Evolutionary conservation across 2,113 vertebrate genomes (phyloP).

Genomic region (Panthera leo): DNA sequence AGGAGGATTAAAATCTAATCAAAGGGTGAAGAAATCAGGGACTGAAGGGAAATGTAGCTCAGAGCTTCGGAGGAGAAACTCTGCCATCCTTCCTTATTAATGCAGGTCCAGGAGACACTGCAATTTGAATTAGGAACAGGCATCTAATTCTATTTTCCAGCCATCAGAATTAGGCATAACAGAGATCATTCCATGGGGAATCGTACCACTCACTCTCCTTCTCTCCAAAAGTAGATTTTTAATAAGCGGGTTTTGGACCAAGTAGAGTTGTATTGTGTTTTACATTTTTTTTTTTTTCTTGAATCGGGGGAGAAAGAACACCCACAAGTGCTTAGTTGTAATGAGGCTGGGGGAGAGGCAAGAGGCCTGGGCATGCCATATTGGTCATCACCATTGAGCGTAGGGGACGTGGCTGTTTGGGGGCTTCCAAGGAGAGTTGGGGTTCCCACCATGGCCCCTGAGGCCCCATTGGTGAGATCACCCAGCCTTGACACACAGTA

Average conservation of each 20-base stretch:
- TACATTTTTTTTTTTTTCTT: conserved; percentile 45
- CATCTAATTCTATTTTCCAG: conserved; percentile 74
- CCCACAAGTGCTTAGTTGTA: background rate
- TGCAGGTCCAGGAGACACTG: conserved; percentile 9
- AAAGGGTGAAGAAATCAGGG: conserved; percentile 41
- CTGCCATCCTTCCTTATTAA: conserved; percentile 56
- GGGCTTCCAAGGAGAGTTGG: background rate
- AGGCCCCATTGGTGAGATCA: background rate
- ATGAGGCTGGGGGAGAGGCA: background rate
- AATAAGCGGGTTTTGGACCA: conserved; percentile 68
- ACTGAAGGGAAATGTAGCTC: background rate
- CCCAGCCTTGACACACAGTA: background rate
- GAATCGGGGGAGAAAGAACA: background rate
- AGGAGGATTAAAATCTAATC: conserved; percentile 58
- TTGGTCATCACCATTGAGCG: background rate
- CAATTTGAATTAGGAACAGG: conserved; percentile 27
- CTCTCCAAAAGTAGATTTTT: conserved; percentile 62
- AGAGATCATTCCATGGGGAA: conserved; percentile 5
- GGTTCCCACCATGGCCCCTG: fast-evolving
- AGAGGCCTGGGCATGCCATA: fast-evolving
- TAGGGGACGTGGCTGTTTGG: background rate
- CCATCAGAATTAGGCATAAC: conserved; percentile 57
- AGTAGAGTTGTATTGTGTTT: conserved; percentile 11
- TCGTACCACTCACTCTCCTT: background rate
- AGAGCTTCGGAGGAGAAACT: background rate